Evolutionary conservation across 2,113 vertebrate species (phyloP).

Genomic region (Delphinus delphis): DNA sequence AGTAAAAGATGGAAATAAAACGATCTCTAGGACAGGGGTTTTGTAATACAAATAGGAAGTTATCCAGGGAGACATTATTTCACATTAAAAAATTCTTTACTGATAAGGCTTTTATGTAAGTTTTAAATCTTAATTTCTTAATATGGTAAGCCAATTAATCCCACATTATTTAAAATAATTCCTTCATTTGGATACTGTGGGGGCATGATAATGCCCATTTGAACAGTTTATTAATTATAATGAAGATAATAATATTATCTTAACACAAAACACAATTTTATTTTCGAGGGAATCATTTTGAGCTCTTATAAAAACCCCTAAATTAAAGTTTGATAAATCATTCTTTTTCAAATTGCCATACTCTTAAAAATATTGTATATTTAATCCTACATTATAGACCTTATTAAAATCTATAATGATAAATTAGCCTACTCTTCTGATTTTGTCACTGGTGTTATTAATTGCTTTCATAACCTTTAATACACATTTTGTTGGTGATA

Average conservation of each 20-base stretch:
- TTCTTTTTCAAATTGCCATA: conserved; percentile 60
- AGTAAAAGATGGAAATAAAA: not conserved
- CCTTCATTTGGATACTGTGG: not conserved
- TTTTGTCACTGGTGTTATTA: conserved; percentile 77
- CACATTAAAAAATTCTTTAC: conserved; percentile 7
- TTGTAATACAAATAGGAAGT: not conserved
- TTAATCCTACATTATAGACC: conserved; percentile 78
- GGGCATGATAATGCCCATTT: not conserved
- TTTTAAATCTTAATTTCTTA: conserved; percentile 21
- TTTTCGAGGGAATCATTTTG: conserved; percentile 32
- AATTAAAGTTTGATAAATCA: conserved; percentile 77
- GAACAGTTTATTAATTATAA: not conserved
- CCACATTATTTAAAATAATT: not conserved
- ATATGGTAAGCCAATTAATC: not conserved
- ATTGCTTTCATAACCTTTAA: conserved; percentile 78
- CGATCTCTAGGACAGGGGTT: not conserved
- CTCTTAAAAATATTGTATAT: conserved; percentile 74
- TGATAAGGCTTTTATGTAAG: not conserved
- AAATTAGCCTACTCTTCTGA: conserved; percentile 79
- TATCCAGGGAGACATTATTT: not conserved
- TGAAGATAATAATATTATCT: not conserved
- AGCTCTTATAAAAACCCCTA: conserved; percentile 45
- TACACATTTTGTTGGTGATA: conserved; percentile 67
- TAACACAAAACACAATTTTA: conserved; percentile 32
- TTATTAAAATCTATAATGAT: conserved; percentile 81